These are phyloP conservation scores for Eurytoma adleriae DNA, from an alignment of 2,888 invertebrate genomes.

Conservation along the genomic window DNA sequence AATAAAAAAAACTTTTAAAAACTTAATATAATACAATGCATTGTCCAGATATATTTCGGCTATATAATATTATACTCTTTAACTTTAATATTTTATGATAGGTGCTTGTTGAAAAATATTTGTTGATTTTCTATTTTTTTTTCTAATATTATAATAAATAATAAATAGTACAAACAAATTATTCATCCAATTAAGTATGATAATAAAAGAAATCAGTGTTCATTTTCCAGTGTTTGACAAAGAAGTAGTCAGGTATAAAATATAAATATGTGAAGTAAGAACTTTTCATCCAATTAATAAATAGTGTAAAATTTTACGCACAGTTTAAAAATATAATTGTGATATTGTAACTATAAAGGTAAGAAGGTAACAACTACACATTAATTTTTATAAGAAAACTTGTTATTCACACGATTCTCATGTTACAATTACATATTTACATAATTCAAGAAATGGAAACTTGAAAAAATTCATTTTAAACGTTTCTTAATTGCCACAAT, in stretches of 20 bases:
- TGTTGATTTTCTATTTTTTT: neutral
- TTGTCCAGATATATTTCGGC: neutral
- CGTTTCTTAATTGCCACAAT: conserved; percentile 49
- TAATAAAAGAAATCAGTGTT: too few species aligned
- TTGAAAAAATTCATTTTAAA: conserved; percentile 50
- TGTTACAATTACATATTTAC: conserved; percentile 55
- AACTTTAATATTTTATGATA: neutral
- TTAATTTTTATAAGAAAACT: conserved; percentile 49
- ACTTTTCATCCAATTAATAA: too few species aligned
- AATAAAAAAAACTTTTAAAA: neutral
- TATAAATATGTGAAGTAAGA: too few species aligned
- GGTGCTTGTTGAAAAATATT: neutral
- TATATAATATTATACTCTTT: neutral
- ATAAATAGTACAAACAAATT: too few species aligned
- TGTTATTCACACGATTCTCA: conserved; percentile 50
- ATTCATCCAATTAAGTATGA: too few species aligned
- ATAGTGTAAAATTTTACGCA: too few species aligned
- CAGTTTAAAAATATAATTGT: neutral
- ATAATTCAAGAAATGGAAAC: conserved; percentile 47
- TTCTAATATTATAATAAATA: neutral
- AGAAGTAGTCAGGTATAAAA: too few species aligned
- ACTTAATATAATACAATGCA: neutral
- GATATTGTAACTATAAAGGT: neutral
- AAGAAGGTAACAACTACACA: neutral
- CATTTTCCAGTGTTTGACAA: too few species aligned